Evolutionary conservation across 2,888 invertebrate genomes (phyloP), one percentile per base, ranked within the genome.

Genomic region (Ypsolopha sequella): DNA sequence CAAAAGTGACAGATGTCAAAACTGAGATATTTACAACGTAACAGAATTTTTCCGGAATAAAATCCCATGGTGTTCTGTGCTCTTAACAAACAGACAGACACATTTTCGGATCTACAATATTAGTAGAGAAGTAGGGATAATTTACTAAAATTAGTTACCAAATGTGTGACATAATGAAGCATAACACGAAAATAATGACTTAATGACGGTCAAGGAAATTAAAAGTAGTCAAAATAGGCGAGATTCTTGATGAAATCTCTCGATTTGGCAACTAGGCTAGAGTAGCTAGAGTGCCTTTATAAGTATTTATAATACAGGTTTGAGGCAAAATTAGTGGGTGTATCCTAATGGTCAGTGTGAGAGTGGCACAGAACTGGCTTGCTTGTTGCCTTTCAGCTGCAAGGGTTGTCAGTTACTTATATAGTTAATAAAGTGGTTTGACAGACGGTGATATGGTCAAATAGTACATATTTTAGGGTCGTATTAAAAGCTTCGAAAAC

Each of bases 301-400:
- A 43, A 43, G 11, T 47, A 47, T 68, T 65, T 72, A 73, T 68
- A 70, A 69, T 68, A 69, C 65, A 65, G 62, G 68, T 68, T 76
- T 71, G 69, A 68, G 62, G 65, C 71, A 60, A 71, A 76, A 71
- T 76, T 76, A 73, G 82, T 84, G 76, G 82, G 84, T 76, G 80
- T 80, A 79, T 73, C 70, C 74, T 78, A 80, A 80, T 79, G 76
- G 78, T 70, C 74, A 76, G 68, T 68, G 74, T 73, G 78, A 79
- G 80, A 80, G 68, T 66, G 59, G 60, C 56, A 38, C 36, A 14
- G n/a, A n/a, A 34, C 36, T 10, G 34, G 41, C 41, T 49, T 49
- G 49, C 11, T 24, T 7, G 10, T 34, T 14, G 39, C 39, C 41
- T 49, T 41, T 39, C 41, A 7, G 11, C 33, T 14, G 13, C 6